Conservation (phyloP, 2,797 vertebrate species). For the Platyrinchus mystaceus region DNA sequence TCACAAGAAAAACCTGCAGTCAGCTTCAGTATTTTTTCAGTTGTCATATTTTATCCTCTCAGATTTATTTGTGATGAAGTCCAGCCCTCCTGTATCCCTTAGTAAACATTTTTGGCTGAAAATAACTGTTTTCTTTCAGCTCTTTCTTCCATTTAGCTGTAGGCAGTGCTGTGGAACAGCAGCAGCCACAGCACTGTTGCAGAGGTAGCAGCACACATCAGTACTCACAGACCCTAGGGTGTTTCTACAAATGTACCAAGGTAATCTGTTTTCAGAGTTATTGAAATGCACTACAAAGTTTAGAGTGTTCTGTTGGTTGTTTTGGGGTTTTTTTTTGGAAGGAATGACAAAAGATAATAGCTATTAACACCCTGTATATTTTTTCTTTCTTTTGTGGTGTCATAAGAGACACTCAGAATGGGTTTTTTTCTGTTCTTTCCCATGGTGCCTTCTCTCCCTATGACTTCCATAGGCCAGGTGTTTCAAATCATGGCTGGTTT, state of each 20-base stretch:
- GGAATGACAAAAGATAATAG: not conserved
- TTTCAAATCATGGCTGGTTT: not conserved
- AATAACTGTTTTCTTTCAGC: not conserved
- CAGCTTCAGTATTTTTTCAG: not conserved
- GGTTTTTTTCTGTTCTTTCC: not conserved
- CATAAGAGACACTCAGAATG: not conserved
- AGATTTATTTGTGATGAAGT: not conserved
- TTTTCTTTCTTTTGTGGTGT: slow-evolving; percentile 23
- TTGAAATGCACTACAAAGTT: slow-evolving; percentile 41
- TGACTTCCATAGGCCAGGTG: not conserved
- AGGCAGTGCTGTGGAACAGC: not conserved
- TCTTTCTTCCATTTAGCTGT: not conserved
- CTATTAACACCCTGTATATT: not conserved
- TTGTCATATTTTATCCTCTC: not conserved
- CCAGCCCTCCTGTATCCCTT: not conserved
- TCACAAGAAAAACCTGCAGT: not conserved
- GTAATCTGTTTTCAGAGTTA: slow-evolving; percentile 49
- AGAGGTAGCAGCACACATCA: not conserved
- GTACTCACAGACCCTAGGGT: not conserved
- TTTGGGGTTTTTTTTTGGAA: not conserved
- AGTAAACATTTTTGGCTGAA: not conserved
- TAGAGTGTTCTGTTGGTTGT: not conserved
- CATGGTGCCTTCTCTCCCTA: not conserved
- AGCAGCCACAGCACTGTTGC: not conserved
- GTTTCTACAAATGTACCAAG: not conserved